Base-by-base conservation (phyloP, 1,140 invertebrate genomes). In the Formica exsecta region DNA sequence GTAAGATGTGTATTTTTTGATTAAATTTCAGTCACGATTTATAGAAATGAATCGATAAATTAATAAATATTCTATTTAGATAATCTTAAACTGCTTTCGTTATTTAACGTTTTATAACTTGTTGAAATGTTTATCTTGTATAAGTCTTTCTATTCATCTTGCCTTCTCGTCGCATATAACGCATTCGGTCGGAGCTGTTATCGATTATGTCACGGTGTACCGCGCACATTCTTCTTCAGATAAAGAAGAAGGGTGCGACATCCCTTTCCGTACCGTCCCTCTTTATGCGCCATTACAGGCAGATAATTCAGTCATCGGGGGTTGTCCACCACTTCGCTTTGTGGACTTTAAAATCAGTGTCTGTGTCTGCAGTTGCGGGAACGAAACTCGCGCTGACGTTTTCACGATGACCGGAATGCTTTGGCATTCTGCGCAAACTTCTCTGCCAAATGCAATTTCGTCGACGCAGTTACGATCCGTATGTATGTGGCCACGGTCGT, bases 341-440 rank as follows among this genome's bases (percentile, higher is more conserved):
- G 51, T 41, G 70, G 29, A 61, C 59, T 74, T 86, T 86, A 36
- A 62, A 73, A 89, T 70, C 77, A 75, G 36, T 51, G 44, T 51
- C 48, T 19, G 48, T 4, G 48, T 29, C 25, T 6, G 61, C 51
- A 16, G 9, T 4, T 16, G 66, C 36, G 44, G n/a, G 3, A 4
- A 51, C 59, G 57, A 79, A 44, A 38, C 25, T 32, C 57, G 22
- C 70, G 29, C 62, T 9, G 51, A 84, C 71, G 83, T 90, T 87
- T 86, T 88, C 73, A 32, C 65, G 57, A 87, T 77, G 66, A 44
- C 62, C 84, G 76, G 70, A 54, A 85, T 87, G 74, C 70, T 16
- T 81, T 90, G 91, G 88, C 88, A 87, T 86, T 87, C 65, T 68
- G 74, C 54, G 85, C 85, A 76, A 86, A 75, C 84, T 87, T 90